These are phyloP conservation scores for Apostichopus japonicus DNA, from an alignment of 35 echinoderm and acorn worm species.

Conservation along the genomic window DNA sequence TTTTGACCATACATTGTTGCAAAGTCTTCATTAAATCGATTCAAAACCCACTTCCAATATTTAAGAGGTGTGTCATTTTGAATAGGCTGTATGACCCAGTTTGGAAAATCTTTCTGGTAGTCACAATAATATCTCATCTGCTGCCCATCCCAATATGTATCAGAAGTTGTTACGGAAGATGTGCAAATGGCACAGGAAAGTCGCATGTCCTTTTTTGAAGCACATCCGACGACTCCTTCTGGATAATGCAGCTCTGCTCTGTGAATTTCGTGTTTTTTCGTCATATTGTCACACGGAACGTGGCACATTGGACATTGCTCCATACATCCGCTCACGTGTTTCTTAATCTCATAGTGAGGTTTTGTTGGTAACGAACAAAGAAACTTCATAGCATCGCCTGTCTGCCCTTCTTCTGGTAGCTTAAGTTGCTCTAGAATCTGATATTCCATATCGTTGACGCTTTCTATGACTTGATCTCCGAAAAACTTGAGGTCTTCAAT, in stretches of 20 bases:
- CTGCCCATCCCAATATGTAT: not conserved
- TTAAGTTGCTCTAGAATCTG: not conserved
- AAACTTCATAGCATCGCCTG: not conserved
- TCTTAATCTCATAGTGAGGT: constrained; percentile 19
- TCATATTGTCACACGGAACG: constrained; percentile 45
- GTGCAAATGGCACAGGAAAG: not conserved
- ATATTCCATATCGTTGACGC: not conserved
- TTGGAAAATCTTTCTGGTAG: constrained; percentile 41
- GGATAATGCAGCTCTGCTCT: constrained; percentile 39
- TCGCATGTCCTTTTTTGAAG: not conserved
- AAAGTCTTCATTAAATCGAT: constrained; percentile 46
- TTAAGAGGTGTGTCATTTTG: constrained; percentile 24
- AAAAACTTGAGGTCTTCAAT: not conserved
- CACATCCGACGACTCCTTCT: constrained; percentile 28
- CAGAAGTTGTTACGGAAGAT: not conserved
- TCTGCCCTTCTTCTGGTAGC: not conserved
- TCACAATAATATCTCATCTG: not conserved
- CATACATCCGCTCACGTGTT: not conserved
- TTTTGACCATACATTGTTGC: not conserved
- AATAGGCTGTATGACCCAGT: constrained; percentile 40
- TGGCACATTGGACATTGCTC: constrained; percentile 50
- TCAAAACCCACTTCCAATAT: constrained; percentile 62
- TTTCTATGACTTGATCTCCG: not conserved
- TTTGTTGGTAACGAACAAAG: not conserved
- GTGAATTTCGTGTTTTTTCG: constrained; percentile 22